Evolutionary conservation across 2,888 invertebrate species (phyloP).

Genomic region (Harpalus rufipes): DNA sequence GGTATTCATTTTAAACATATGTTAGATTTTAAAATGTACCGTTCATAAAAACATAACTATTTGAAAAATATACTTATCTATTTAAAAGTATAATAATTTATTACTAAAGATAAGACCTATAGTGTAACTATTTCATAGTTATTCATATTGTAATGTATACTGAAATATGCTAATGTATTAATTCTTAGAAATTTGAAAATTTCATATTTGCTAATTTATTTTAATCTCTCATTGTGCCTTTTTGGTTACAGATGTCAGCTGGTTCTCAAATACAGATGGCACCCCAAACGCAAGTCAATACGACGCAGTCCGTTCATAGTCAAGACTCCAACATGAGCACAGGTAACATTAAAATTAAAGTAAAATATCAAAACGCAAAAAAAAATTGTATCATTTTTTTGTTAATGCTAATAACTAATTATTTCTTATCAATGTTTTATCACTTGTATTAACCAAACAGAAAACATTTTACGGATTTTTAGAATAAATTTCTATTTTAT

Average conservation of each 20-base stretch:
- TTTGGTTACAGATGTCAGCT: slow-evolving; percentile 92
- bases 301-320: slow-evolving; percentile 91
- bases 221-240: background rate
- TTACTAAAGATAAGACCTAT: no score
- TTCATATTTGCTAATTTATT: background rate
- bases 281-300: slow-evolving; percentile 94
- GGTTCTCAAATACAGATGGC: slow-evolving; percentile 98
- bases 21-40: no score
- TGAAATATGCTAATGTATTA: background rate
- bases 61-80: no score
- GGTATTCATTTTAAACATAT: no score
- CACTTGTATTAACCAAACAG: slow-evolving; percentile 46
- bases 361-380: background rate
- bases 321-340: slow-evolving; percentile 99
- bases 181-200: background rate
- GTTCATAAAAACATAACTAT: no score
- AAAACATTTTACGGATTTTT: slow-evolving; percentile 49
- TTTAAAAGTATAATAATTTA: no score
- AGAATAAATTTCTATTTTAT: slow-evolving; percentile 1
- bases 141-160: no score
- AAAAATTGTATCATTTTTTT: background rate
- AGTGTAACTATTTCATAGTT: no score
- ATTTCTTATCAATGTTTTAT: slow-evolving; percentile 52
- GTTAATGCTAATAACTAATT: background rate
- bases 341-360: slow-evolving; percentile 78